Percentiles rank a stretch among this genome's conserved stretches.
These are phyloP conservation scores for Folsomia candida DNA, from an alignment of 2,888 invertebrate genomes.

Conservation along the genomic window DNA sequence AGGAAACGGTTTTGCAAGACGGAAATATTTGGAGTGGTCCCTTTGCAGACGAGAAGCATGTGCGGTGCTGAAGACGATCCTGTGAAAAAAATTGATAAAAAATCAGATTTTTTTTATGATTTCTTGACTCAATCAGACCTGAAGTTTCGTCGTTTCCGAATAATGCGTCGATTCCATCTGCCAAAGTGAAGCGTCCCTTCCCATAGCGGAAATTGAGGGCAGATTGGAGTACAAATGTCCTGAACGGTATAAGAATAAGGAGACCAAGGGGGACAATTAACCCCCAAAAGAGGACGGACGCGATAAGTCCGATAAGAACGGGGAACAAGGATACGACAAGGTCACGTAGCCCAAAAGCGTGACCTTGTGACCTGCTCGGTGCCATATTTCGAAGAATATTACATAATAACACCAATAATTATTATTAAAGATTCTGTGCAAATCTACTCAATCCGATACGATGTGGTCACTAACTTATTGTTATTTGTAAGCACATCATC, in stretches of 20 bases:
- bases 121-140: too few species aligned
- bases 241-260: constrained; percentile 15
- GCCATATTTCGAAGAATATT: too few species aligned
- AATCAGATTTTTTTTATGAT: too few species aligned
- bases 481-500: too few species aligned
- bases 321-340: too few species aligned
- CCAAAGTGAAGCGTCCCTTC: constrained; percentile 18
- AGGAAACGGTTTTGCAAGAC: constrained; percentile 1
- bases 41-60: neutral
- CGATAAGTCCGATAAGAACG: too few species aligned
- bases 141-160: constrained; percentile 27
- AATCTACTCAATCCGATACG: too few species aligned
- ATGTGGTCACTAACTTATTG: too few species aligned
- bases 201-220: constrained; percentile 24
- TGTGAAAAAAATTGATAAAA: neutral
- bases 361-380: too few species aligned
- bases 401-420: too few species aligned
- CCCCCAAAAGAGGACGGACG: constrained; percentile 33
- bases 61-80: neutral
- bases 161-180: constrained; percentile 25
- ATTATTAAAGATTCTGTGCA: too few species aligned
- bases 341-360: too few species aligned
- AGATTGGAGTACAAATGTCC: constrained; percentile 21
- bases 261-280: constrained; percentile 20
- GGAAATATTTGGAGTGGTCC: neutral